A percentile compares a stretch with the other conserved stretches of the same genome.
phyloP scores from a whole-genome alignment of 2,797 vertebrate genomes.

The Acrocephalus scirpaceus region DNA sequence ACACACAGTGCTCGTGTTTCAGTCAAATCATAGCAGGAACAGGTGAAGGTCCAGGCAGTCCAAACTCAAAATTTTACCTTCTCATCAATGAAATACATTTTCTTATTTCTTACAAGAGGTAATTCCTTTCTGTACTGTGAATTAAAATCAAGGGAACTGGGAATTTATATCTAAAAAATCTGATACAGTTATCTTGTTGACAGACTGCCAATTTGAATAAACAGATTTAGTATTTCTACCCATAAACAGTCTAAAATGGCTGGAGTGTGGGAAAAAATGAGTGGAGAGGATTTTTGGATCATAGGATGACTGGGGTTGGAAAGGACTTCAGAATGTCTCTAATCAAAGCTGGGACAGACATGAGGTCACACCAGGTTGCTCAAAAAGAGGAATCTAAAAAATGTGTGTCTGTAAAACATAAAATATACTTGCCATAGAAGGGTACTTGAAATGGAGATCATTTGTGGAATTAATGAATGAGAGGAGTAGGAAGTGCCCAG shows the following conservation, averaged over 20 bases:
- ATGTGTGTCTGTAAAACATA: not conserved
- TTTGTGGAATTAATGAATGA: not conserved
- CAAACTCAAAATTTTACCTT: not conserved
- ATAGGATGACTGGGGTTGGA: not conserved
- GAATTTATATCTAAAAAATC: not conserved
- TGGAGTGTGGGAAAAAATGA: not conserved
- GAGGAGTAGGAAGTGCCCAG: not conserved
- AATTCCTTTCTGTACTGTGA: not conserved
- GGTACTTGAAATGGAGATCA: not conserved
- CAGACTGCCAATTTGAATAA: not conserved
- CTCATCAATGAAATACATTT: not conserved
- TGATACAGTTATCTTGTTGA: not conserved
- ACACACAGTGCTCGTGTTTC: not conserved
- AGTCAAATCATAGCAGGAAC: not conserved
- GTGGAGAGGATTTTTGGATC: not conserved
- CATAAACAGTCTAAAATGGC: not conserved
- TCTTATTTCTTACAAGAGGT: not conserved
- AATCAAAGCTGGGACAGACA: not conserved
- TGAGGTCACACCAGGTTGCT: not conserved
- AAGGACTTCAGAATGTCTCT: not conserved
- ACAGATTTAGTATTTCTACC: not conserved
- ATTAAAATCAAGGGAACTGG: not conserved
- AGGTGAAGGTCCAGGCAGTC: not conserved
- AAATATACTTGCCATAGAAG: not conserved
- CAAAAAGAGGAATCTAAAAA: not conserved